Percentiles rank a stretch among this genome's conserved stretches.
These are phyloP conservation scores for Pardosa pseudoannulata DNA, from an alignment of 2,888 invertebrate species.

Conservation along the genomic window DNA sequence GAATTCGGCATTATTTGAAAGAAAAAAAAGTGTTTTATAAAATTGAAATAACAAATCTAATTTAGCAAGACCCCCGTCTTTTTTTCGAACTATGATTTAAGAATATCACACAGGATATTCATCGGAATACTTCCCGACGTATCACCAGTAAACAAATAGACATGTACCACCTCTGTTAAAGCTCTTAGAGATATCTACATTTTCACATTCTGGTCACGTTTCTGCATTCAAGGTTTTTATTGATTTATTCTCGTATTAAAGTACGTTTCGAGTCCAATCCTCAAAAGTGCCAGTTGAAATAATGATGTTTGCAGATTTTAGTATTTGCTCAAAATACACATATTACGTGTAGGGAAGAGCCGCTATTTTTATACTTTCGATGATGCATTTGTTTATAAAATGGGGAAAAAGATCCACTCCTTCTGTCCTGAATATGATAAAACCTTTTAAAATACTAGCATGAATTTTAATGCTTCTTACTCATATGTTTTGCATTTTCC, in stretches of 20 bases:
- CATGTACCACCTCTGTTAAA: background rate
- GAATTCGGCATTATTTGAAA: too few species aligned
- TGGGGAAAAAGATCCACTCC: background rate
- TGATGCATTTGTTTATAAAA: background rate
- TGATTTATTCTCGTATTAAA: background rate
- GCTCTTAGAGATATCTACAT: background rate
- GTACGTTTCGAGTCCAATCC: background rate
- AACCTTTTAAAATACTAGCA: background rate
- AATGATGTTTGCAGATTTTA: background rate
- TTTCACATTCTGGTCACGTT: slow-evolving; percentile 1
- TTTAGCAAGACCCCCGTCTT: too few species aligned
- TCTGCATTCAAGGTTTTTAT: background rate
- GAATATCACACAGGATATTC: too few species aligned
- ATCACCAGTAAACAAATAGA: background rate
- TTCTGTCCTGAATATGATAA: background rate
- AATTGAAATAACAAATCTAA: too few species aligned
- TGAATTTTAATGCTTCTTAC: background rate
- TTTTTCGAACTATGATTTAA: too few species aligned
- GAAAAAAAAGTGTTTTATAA: too few species aligned
- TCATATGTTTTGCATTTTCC: too few species aligned
- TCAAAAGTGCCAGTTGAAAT: background rate
- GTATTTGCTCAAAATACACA: slow-evolving; percentile 5
- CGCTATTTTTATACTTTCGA: background rate
- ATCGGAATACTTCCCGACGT: background rate
- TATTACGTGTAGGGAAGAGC: background rate